Base-by-base conservation (phyloP, 2,888 invertebrate genomes). In the Spodoptera picta region DNA sequence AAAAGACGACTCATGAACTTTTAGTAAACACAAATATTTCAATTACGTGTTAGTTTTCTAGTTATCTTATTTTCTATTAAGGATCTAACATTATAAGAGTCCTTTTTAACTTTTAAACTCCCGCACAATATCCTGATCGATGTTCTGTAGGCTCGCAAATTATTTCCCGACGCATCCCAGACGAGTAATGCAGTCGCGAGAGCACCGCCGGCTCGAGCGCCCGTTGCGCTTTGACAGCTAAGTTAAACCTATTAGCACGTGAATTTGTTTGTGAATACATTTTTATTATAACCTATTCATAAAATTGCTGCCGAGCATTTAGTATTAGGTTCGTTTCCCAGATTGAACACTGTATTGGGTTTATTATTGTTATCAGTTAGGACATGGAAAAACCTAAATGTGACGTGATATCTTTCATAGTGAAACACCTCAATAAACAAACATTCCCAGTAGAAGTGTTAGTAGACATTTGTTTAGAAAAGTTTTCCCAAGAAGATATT, bases 131-230 rank as follows among this genome's bases (percentile, higher is more conserved):
- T 7, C 11, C 44, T 27, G 42, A 45, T 36, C 23, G 48, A 46
- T 31, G 42, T 43, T 42, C 11, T 44, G 48, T n/a, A 4, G 19
- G 41, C 19, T 27, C 48, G 31, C 0, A n/a, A 43, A 58, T 24
- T 53, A 19, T 49, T 60, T 44, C 23, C 48, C 51, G 51, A 27
- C 54, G 69, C 61, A 68, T 74, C 52, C 52, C 36, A n/a, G 9
- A 31, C 50, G 27, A 12, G 41, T 44, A 46, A 23, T 74, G 55
- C 69, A 69, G 75, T 69, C 48, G 45, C 6, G 10, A 14, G 0
- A n/a, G 1, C 7, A 36, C 19, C 48, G 48, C 42, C 52, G 55
- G 0, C 0, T 14, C 2, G 52, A 46, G 46, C 48, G 43, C 61
- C 10, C 75, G 75, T 31, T 69, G 74, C 43, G 45, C 1, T 67